These are phyloP conservation scores for Otolemur garnettii DNA, from an alignment of 2,113 vertebrate genomes.

Conservation along the genomic window DNA sequence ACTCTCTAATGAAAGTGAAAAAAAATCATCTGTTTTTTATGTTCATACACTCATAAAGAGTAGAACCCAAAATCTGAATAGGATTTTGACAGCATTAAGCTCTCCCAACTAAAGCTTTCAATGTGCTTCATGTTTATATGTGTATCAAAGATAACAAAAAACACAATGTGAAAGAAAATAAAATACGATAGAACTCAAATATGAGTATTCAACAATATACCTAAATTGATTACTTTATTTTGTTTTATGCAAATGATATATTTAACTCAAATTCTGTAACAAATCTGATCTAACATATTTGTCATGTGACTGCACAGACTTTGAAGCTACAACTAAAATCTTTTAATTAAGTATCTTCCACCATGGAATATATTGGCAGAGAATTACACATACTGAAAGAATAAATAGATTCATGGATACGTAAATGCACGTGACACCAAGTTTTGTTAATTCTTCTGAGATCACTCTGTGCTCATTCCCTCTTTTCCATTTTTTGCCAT, in stretches of 20 bases:
- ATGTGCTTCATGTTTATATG: neutral
- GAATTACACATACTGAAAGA: neutral
- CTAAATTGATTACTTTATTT: neutral
- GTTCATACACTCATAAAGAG: neutral
- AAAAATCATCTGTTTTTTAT: neutral
- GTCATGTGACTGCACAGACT: neutral
- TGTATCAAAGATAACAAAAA: neutral
- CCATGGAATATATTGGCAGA: neutral
- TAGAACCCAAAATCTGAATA: conserved; percentile 3
- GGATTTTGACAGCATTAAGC: conserved; percentile 58
- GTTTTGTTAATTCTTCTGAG: neutral
- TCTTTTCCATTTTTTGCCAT: neutral
- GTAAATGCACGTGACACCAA: neutral
- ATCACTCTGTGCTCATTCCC: neutral
- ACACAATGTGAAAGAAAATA: conserved; percentile 20
- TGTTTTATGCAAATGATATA: neutral
- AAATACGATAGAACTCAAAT: neutral
- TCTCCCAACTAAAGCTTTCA: conserved; percentile 4
- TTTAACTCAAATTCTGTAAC: conserved; percentile 46
- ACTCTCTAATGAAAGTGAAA: conserved; percentile 40
- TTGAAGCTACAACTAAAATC: neutral
- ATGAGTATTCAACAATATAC: neutral
- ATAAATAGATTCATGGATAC: neutral
- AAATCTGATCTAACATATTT: conserved; percentile 43
- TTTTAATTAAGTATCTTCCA: neutral